These are phyloP conservation scores for Oceanodroma leucorhoa DNA, from an alignment of 2,797 vertebrate species.

Conservation along the genomic window DNA sequence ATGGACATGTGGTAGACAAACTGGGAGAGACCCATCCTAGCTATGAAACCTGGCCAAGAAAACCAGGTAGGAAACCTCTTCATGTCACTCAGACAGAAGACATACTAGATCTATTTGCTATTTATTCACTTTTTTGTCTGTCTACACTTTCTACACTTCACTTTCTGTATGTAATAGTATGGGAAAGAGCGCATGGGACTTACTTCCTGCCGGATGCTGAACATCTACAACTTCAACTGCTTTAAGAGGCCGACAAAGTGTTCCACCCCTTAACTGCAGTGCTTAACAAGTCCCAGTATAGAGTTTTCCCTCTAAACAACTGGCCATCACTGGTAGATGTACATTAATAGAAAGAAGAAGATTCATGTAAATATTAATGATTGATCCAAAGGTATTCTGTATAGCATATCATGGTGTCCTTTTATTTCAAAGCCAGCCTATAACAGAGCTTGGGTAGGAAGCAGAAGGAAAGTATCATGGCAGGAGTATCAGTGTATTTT, in stretches of 20 bases:
- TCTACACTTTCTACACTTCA: background rate
- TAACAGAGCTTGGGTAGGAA: conserved; percentile 32
- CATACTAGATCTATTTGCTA: background rate
- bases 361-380: background rate
- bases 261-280: background rate
- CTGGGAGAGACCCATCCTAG: background rate
- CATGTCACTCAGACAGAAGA: background rate
- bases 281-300: background rate
- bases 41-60: background rate
- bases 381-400: background rate
- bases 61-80: background rate
- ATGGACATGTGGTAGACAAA: background rate
- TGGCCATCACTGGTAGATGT: background rate
- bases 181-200: background rate
- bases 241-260: background rate
- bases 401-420: background rate
- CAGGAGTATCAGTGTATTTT: conserved; percentile 73
- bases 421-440: conserved; percentile 3
- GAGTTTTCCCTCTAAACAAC: background rate
- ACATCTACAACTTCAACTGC: background rate
- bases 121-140: background rate
- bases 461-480: conserved; percentile 59
- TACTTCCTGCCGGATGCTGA: background rate
- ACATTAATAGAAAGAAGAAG: background rate
- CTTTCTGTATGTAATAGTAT: background rate